Conservation (phyloP, 2,113 vertebrate genomes). For the Tylochromis polylepis region DNA sequence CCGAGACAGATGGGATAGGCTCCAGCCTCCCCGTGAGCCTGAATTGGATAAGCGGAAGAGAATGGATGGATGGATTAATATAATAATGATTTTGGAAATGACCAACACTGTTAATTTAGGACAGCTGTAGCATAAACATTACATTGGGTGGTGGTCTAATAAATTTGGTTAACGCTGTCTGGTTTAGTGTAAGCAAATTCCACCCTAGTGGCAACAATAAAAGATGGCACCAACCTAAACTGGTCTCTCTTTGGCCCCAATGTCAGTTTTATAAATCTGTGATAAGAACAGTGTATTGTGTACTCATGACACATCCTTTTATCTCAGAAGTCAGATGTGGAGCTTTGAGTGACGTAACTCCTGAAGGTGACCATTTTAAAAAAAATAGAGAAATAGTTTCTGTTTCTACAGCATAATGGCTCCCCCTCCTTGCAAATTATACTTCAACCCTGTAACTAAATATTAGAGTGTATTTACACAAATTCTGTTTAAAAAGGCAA, state of each 20-base stretch:
- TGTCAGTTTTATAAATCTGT: too few relatives aligned
- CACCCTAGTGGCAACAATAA: too few relatives aligned
- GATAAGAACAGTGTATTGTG: too few relatives aligned
- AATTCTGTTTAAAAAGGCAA: neutral
- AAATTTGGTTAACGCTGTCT: neutral
- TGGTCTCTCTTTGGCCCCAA: too few relatives aligned
- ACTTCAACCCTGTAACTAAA: neutral
- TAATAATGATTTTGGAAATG: neutral
- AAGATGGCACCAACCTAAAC: too few relatives aligned
- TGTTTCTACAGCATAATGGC: too few relatives aligned
- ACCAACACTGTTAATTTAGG: neutral
- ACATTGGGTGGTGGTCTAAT: neutral
- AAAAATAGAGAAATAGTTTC: too few relatives aligned
- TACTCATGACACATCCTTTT: too few relatives aligned
- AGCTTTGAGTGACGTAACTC: too few relatives aligned
- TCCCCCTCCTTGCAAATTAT: neutral
- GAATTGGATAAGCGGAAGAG: fast-evolving
- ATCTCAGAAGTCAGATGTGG: neutral
- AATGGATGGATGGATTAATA: neutral
- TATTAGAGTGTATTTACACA: fast-evolving
- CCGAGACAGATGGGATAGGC: neutral
- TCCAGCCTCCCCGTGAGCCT: neutral
- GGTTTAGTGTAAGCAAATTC: too few relatives aligned
- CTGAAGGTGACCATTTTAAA: too few relatives aligned
- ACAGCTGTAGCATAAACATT: neutral